Percentiles rank a stretch among this genome's conserved stretches.
These are phyloP conservation scores for Chunga burmeisteri DNA, from an alignment of 2,113 vertebrate genomes.

Conservation along the genomic window DNA sequence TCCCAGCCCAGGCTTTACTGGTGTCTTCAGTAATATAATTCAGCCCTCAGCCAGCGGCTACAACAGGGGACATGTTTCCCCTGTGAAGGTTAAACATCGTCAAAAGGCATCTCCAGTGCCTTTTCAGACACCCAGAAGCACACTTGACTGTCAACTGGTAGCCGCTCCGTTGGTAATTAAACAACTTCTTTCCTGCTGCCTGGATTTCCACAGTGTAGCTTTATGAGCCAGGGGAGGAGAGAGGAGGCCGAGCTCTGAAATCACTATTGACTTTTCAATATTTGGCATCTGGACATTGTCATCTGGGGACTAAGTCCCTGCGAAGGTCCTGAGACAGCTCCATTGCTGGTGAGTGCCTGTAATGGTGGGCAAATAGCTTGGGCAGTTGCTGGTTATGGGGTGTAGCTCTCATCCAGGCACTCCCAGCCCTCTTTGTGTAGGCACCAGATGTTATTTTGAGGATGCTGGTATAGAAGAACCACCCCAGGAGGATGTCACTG, in stretches of 20 bases:
- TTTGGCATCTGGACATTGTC: background rate
- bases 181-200: background rate
- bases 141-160: background rate
- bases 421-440: background rate
- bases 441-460: background rate
- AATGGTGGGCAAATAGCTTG: background rate
- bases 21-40: background rate
- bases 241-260: background rate
- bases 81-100: background rate
- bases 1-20: background rate
- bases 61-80: background rate
- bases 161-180: background rate
- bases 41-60: background rate
- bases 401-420: background rate
- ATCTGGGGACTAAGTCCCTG: background rate
- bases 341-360: background rate
- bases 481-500: background rate
- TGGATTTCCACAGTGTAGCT: background rate
- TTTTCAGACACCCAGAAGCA: background rate
- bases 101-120: background rate
- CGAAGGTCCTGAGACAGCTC: accelerated
- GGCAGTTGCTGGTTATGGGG: background rate
- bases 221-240: background rate
- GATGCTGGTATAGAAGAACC: background rate
- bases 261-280: background rate